Base-by-base conservation (phyloP, 2,888 invertebrate genomes). In the Amphipyra berbera region DNA sequence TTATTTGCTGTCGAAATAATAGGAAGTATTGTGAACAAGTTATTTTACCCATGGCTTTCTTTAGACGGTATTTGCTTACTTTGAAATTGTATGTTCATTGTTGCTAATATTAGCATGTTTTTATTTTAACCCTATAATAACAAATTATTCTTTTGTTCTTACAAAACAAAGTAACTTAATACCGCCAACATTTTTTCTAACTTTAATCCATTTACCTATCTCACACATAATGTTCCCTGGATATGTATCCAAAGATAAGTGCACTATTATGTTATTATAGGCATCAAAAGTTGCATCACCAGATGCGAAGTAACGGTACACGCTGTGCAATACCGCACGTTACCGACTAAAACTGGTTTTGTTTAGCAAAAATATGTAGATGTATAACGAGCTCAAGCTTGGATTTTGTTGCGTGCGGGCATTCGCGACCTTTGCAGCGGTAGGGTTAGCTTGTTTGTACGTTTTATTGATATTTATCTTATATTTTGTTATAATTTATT, bases 261-360 rank as follows among this genome's bases (percentile, higher is more conserved):
- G 89, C 85, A 85, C 89, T 88, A 93, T 93, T 93, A 93, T 90
- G 89, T 90, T 93, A 93, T 93, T 93, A 93, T 89, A 92, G 88
- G 86, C 91, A 91, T 92, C 91, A 90, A 90, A 91, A 86, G 92
- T 93, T 92, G 91, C 93, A 90, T 92, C 91, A 89, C 86, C 80
- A 89, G 90, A 89, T 86, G 87, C 87, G 82, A 82, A 79, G 86
- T 93, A 93, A 93, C 93, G 93, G 92, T 83, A 88, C 83, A 66
- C 78, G 77, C 86, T 85, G 91, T 91, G 90, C 90, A 86, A 90
- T 92, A 92, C 91, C 69, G 85, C 84, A 82, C 84, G 84, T 81
- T 82, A 78, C 85, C 68, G 76, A 54, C 82, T 73, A 68, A 87
- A 93, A 93, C 93, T 88, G 90, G 93, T 93, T 93, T 88, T 88